phyloP scores from a whole-genome alignment of 2,113 vertebrate genomes.

The Phocoena sinus region DNA sequence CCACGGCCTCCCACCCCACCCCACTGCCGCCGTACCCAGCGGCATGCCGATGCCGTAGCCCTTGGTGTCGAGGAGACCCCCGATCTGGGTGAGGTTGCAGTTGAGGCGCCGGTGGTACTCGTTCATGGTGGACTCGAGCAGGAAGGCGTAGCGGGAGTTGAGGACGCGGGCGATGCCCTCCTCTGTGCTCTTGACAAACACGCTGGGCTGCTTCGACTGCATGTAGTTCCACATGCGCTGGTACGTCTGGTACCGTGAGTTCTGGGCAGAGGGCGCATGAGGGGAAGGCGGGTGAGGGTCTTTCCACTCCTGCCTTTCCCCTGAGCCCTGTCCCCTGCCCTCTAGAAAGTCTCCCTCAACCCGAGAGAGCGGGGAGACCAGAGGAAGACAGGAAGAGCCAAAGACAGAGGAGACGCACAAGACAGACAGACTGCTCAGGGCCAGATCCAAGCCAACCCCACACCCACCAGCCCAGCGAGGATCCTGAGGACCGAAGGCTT shows the following conservation, averaged over 20 bases:
- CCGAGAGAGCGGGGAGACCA: rapidly evolving
- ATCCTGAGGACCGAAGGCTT: neutral
- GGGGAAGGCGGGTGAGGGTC: neutral
- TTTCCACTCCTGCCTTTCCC: neutral
- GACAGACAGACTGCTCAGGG: neutral
- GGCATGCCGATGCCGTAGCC: slow-evolving; percentile 95
- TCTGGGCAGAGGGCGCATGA: slow-evolving; percentile 73
- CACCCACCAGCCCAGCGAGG: neutral
- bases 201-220: slow-evolving; percentile 92
- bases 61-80: slow-evolving; percentile 92
- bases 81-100: slow-evolving; percentile 94
- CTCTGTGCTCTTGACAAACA: slow-evolving; percentile 93
- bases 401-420: neutral
- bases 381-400: neutral
- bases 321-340: neutral
- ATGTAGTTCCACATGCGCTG: slow-evolving; percentile 97
- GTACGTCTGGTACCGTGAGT: slow-evolving; percentile 92
- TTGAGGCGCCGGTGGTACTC: slow-evolving; percentile 92
- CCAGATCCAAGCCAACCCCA: neutral
- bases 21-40: slow-evolving; percentile 78
- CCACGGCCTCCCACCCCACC: rapidly evolving
- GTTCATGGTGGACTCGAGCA: slow-evolving; percentile 94
- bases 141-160: slow-evolving; percentile 92
- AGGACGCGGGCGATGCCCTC: slow-evolving; percentile 92
- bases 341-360: neutral